Percentiles rank a stretch among this genome's conserved stretches.
These are phyloP conservation scores for Acrobasis consociella DNA, from an alignment of 2,888 invertebrate genomes.

Conservation along the genomic window DNA sequence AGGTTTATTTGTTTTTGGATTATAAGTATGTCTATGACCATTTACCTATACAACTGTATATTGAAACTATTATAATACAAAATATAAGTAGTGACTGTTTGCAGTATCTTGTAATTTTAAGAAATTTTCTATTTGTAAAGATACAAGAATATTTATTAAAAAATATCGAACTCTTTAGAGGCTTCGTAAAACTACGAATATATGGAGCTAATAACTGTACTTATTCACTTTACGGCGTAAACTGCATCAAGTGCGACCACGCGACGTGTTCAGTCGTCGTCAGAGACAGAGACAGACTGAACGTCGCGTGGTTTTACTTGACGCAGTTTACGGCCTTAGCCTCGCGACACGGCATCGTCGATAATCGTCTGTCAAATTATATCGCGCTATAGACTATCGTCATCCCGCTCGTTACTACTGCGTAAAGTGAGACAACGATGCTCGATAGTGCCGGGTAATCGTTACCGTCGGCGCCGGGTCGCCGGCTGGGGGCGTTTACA, in stretches of 20 bases:
- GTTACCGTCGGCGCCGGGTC: too few relatives aligned
- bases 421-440: not conserved
- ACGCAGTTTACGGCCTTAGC: too few relatives aligned
- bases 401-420: not conserved
- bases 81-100: constrained; percentile 5
- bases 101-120: not conserved
- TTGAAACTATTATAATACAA: not conserved
- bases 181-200: constrained; percentile 30
- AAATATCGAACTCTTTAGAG: constrained; percentile 41
- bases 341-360: too few relatives aligned
- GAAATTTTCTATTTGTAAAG: constrained; percentile 32
- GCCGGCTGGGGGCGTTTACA: constrained; percentile 25
- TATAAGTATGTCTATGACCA: not conserved
- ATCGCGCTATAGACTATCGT: not conserved
- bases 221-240: constrained; percentile 3
- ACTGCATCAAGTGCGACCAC: too few relatives aligned
- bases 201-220: constrained; percentile 26
- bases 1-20: not conserved
- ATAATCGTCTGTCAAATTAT: too few relatives aligned
- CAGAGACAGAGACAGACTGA: too few relatives aligned
- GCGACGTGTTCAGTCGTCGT: too few relatives aligned
- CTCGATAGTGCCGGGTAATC: not conserved
- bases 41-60: not conserved
- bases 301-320: too few relatives aligned
- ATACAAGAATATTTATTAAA: constrained; percentile 40